Conservation (phyloP, 2,113 vertebrate species). For the Octodon degus region DNA sequence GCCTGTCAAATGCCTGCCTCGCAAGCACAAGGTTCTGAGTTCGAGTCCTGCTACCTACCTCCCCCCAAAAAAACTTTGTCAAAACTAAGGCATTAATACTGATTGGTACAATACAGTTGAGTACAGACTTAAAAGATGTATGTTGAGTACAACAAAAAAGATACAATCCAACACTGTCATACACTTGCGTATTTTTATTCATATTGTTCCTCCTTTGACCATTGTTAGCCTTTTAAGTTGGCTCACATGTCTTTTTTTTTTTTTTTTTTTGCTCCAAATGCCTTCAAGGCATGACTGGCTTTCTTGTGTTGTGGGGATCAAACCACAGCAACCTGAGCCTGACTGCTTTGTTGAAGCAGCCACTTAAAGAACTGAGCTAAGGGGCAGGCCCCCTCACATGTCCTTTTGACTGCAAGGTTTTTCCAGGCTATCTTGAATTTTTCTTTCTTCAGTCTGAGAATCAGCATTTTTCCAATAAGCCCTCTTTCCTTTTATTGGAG, state of each 20-base stretch:
- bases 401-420: not conserved
- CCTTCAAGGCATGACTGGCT: no score
- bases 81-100: constrained; percentile 10
- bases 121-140: not conserved
- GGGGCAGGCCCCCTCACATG: no score
- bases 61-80: not conserved
- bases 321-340: no score
- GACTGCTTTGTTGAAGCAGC: no score
- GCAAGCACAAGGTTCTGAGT: no score
- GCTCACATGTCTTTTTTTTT: not conserved
- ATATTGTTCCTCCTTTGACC: not conserved
- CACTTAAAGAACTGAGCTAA: no score
- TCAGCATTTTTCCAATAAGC: constrained; percentile 2
- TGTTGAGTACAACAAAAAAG: not conserved
- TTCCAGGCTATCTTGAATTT: not conserved
- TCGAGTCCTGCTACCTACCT: no score
- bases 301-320: no score
- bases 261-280: no score
- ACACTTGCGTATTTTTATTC: not conserved
- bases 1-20: no score
- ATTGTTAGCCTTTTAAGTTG: not conserved
- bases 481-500: not conserved
- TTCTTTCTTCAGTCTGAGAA: not conserved
- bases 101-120: not conserved
- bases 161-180: not conserved